These are phyloP conservation scores for Galaxias olidus DNA, from an alignment of 2,797 vertebrate species.

Conservation along the genomic window DNA sequence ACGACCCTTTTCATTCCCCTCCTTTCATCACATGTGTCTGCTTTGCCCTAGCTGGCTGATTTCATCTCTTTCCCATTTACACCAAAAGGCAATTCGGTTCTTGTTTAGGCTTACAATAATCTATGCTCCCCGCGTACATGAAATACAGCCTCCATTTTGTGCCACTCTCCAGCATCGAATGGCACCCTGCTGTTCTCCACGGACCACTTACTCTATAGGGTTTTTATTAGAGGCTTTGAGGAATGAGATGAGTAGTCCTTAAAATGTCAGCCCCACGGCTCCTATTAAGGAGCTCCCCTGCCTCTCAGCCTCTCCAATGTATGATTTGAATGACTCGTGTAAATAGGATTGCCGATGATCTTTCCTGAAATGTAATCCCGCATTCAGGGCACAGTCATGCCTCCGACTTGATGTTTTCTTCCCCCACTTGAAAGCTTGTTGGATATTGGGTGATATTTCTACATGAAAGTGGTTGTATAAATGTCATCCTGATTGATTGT, in stretches of 20 bases:
- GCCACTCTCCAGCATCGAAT: background rate
- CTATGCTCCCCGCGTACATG: background rate
- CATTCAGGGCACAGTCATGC: too few relatives aligned
- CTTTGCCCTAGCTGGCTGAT: background rate
- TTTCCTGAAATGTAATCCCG: background rate
- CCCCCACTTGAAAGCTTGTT: background rate
- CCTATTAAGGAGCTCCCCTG: background rate
- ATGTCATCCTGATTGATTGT: slow-evolving; percentile 25
- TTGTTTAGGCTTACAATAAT: background rate
- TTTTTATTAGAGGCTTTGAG: slow-evolving; percentile 1
- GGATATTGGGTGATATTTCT: slow-evolving; percentile 20
- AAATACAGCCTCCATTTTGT: background rate
- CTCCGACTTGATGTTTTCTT: slow-evolving; percentile 1
- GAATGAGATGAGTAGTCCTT: slow-evolving; percentile 4
- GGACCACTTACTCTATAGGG: background rate
- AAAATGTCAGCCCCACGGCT: background rate
- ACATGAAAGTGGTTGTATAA: slow-evolving; percentile 20
- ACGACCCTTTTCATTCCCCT: background rate
- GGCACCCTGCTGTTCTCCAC: background rate
- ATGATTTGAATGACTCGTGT: background rate
- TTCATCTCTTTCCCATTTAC: background rate
- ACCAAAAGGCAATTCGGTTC: background rate
- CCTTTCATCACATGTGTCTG: background rate
- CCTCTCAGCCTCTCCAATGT: background rate
- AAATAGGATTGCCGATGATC: slow-evolving; percentile 8